Evolutionary conservation across 2,113 vertebrate genomes (phyloP).

Genomic region (Leptodactylus fuscus): DNA sequence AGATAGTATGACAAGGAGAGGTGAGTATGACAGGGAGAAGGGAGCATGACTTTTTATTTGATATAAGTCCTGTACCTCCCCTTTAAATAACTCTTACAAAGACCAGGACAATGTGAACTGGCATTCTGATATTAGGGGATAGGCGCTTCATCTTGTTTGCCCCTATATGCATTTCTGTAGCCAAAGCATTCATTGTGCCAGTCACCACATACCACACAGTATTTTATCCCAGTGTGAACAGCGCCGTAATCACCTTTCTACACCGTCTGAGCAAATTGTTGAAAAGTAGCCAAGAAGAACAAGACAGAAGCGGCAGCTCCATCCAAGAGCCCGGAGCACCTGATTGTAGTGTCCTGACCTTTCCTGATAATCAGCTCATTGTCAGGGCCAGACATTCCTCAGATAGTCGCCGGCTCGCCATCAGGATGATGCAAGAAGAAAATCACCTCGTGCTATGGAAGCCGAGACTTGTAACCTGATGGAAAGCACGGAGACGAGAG

Average conservation of each 20-base stretch:
- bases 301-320: neutral
- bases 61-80: too few species aligned
- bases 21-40: too few species aligned
- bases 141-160: too few species aligned
- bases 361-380: constrained; percentile 30
- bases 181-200: neutral
- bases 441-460: neutral
- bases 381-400: constrained; percentile 22
- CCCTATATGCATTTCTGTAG: neutral
- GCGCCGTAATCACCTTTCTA: neutral
- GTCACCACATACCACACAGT: neutral
- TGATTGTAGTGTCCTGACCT: constrained; percentile 5
- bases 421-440: neutral
- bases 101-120: too few species aligned
- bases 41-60: too few species aligned
- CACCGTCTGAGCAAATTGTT: neutral
- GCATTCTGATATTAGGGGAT: too few species aligned
- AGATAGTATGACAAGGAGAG: too few species aligned
- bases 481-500: neutral
- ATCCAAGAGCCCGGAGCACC: neutral
- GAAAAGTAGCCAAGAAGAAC: neutral
- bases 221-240: neutral
- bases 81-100: too few species aligned
- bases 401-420: neutral
- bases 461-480: constrained; percentile 12